These are phyloP conservation scores for Brachyopa scutellaris DNA, from an alignment of 2,888 invertebrate species.

Conservation along the genomic window DNA sequence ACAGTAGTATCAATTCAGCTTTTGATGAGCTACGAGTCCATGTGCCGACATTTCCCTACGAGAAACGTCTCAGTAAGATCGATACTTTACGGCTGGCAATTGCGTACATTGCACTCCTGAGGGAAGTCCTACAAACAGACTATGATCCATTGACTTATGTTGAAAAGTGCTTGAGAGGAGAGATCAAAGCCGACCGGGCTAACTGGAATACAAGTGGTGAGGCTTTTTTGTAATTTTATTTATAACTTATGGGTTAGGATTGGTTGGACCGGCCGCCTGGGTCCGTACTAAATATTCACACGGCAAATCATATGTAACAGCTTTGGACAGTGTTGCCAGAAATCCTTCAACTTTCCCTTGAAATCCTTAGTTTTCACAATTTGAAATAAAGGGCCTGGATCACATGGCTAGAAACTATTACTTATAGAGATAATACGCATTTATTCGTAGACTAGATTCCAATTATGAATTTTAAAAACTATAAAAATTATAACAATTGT, in stretches of 20 bases:
- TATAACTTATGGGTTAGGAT: not conserved
- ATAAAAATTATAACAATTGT: too few relatives aligned
- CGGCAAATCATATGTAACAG: too few relatives aligned
- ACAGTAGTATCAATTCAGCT: constrained; percentile 99
- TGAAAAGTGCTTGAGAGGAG: constrained; percentile 94
- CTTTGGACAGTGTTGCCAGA: too few relatives aligned
- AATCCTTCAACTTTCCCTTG: too few relatives aligned
- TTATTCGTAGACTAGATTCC: too few relatives aligned
- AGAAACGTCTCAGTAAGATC: constrained; percentile 98
- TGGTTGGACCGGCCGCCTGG: not conserved
- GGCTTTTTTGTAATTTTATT: constrained; percentile 57
- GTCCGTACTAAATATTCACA: too few relatives aligned
- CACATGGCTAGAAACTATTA: too few relatives aligned
- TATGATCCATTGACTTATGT: constrained; percentile 97
- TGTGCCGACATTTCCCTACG: constrained; percentile 99
- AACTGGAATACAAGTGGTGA: constrained; percentile 98
- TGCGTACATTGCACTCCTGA: constrained; percentile 96
- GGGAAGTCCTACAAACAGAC: constrained; percentile 93
- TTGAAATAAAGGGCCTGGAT: too few relatives aligned
- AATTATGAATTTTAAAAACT: too few relatives aligned
- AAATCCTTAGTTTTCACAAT: too few relatives aligned
- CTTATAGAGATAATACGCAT: too few relatives aligned
- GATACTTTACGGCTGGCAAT: constrained; percentile 98
- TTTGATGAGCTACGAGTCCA: constrained; percentile 98
- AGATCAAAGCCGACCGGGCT: constrained; percentile 93